A percentile compares a stretch with the other conserved stretches of the same genome.
These are phyloP conservation scores for Whitmania pigra DNA, from an alignment of 1,140 invertebrate species.

Conservation along the genomic window DNA sequence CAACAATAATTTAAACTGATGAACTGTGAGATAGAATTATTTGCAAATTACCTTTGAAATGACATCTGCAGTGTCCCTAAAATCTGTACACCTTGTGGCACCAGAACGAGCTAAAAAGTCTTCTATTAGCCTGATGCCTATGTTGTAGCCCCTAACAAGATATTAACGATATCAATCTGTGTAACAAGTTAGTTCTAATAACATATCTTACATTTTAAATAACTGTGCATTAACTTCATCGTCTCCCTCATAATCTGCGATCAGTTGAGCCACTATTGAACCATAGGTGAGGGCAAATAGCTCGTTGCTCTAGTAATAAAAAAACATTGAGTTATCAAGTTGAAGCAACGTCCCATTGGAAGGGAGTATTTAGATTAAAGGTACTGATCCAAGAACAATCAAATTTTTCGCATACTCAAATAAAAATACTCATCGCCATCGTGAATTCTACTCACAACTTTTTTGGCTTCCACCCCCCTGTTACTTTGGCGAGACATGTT, in stretches of 20 bases:
- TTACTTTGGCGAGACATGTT: slow-evolving; percentile 17
- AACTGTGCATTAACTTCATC: slow-evolving; percentile 61
- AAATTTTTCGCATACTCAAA: too few relatives aligned
- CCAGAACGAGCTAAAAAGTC: slow-evolving; percentile 88
- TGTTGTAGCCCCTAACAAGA: slow-evolving; percentile 70
- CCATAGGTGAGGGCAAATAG: slow-evolving; percentile 94
- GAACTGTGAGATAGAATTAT: background rate
- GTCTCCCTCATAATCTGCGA: slow-evolving; percentile 92
- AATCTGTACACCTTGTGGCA: slow-evolving; percentile 77
- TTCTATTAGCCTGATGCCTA: slow-evolving; percentile 91
- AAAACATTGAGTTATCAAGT: slow-evolving; percentile 7
- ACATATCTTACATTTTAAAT: slow-evolving; percentile 43
- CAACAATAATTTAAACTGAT: slow-evolving; percentile 21
- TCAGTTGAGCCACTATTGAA: slow-evolving; percentile 82
- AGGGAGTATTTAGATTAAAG: background rate
- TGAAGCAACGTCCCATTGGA: background rate
- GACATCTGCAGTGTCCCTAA: slow-evolving; percentile 92
- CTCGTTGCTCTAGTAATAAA: slow-evolving; percentile 74
- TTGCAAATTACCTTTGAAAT: slow-evolving; percentile 55
- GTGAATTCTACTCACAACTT: background rate
- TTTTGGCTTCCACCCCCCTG: slow-evolving; percentile 2
- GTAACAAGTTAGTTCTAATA: too few relatives aligned
- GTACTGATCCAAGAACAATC: too few relatives aligned
- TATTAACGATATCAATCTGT: too few relatives aligned
- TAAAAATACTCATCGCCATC: background rate